Percentiles rank a stretch among this genome's conserved stretches.
phyloP scores from a whole-genome alignment of 2,888 invertebrate genomes.

The Hydraecia micacea region DNA sequence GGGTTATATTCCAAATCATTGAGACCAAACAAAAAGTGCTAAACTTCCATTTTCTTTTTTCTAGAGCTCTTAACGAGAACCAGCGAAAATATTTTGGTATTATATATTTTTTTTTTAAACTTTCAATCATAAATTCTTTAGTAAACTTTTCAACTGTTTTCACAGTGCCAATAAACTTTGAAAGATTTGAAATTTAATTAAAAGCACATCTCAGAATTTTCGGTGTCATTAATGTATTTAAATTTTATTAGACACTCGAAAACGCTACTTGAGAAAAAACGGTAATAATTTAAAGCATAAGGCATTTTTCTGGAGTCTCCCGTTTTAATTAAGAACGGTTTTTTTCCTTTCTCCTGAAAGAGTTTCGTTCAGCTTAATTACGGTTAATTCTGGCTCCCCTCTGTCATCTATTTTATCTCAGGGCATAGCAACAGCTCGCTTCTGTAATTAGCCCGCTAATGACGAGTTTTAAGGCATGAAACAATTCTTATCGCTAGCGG shows the following conservation, averaged over 20 bases:
- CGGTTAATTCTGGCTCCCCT: constrained; percentile 78
- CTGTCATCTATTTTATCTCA: constrained; percentile 79
- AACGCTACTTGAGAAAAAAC: constrained; percentile 50
- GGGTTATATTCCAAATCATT: constrained; percentile 20
- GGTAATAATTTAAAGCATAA: constrained; percentile 83
- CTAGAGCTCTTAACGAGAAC: not conserved
- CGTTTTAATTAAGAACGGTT: constrained; percentile 85
- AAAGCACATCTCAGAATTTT: constrained; percentile 43
- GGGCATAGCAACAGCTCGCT: constrained; percentile 73
- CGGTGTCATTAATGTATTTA: constrained; percentile 49
- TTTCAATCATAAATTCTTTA: constrained; percentile 42
- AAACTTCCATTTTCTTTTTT: constrained; percentile 25
- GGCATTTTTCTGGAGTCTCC: constrained; percentile 79
- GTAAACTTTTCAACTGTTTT: constrained; percentile 30
- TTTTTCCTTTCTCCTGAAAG: constrained; percentile 78
- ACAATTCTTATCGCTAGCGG: constrained; percentile 63
- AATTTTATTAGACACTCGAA: constrained; percentile 58
- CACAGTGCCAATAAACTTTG: constrained; percentile 46
- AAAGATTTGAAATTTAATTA: constrained; percentile 55
- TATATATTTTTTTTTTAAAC: constrained; percentile 43
- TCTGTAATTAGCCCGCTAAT: constrained; percentile 77
- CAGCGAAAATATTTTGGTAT: constrained; percentile 22
- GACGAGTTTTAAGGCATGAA: constrained; percentile 69
- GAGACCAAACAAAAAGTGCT: constrained; percentile 40
- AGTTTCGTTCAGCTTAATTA: constrained; percentile 84